Conservation (phyloP, 1,140 invertebrate species). For the Ips typographus region DNA sequence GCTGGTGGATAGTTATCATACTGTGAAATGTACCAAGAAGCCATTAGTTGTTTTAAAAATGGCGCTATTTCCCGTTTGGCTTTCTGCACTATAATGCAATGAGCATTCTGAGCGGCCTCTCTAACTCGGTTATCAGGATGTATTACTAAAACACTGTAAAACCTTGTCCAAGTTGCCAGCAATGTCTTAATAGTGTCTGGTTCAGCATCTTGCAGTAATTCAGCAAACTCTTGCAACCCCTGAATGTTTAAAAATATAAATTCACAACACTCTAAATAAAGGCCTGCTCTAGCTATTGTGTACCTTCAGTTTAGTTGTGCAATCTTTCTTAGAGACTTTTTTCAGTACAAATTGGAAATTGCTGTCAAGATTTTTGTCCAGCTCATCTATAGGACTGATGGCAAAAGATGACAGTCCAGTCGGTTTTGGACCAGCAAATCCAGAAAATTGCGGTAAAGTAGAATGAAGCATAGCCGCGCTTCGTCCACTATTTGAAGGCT, state of each 20-base stretch:
- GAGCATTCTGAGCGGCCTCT: slow-evolving; percentile 71
- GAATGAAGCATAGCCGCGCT: slow-evolving; percentile 72
- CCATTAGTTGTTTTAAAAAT: slow-evolving; percentile 73
- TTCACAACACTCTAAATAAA: neutral
- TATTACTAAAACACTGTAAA: slow-evolving; percentile 70
- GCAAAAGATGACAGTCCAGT: slow-evolving; percentile 60
- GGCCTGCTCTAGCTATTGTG: neutral
- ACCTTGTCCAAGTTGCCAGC: slow-evolving; percentile 75
- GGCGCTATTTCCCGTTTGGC: slow-evolving; percentile 74
- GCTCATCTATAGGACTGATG: slow-evolving; percentile 53
- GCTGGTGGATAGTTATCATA: slow-evolving; percentile 81
- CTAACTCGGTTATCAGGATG: slow-evolving; percentile 80
- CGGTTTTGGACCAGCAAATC: slow-evolving; percentile 64
- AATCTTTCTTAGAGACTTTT: slow-evolving; percentile 84
- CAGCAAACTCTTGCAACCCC: slow-evolving; percentile 78
- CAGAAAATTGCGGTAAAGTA: slow-evolving; percentile 62
- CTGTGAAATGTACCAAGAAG: slow-evolving; percentile 75
- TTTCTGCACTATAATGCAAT: slow-evolving; percentile 65
- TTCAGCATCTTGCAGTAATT: slow-evolving; percentile 64
- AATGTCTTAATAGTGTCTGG: slow-evolving; percentile 63
- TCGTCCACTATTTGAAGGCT: slow-evolving; percentile 81
- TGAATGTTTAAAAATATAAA: slow-evolving; percentile 44
- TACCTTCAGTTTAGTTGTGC: slow-evolving; percentile 81
- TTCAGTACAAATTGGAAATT: slow-evolving; percentile 68
- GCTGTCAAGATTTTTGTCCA: slow-evolving; percentile 61